Evolutionary conservation across 1,140 invertebrate genomes (phyloP).

Genomic region (Brachionus paranguensis): DNA sequence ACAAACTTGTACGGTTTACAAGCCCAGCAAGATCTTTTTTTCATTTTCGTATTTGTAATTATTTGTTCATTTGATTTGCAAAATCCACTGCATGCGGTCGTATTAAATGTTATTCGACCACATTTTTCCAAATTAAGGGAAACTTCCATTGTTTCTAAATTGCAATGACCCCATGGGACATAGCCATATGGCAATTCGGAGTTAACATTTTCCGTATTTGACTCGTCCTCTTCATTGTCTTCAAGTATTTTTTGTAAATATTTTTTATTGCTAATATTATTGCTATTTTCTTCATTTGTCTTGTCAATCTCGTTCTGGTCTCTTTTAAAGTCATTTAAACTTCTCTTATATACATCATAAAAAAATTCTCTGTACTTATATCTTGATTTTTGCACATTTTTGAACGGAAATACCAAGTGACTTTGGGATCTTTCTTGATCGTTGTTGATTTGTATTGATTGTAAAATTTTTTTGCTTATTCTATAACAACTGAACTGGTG

Average conservation of each 20-base stretch:
- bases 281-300: not conserved
- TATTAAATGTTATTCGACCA: conserved; percentile 36
- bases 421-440: not conserved
- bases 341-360: conserved; percentile 4
- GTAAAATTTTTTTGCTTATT: not conserved
- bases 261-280: not conserved
- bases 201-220: not conserved
- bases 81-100: not conserved
- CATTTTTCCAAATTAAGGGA: not conserved
- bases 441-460: not conserved
- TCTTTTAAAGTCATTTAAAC: not conserved
- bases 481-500: not conserved
- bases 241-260: conserved; percentile 32
- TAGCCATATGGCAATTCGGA: not conserved
- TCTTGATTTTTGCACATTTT: not conserved
- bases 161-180: not conserved
- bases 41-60: not conserved
- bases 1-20: conserved; percentile 34
- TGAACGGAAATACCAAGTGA: not conserved
- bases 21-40: conserved; percentile 26
- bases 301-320: not conserved
- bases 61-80: conserved; percentile 25
- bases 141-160: conserved; percentile 9
- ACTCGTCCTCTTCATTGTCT: not conserved
- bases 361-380: not conserved